Percentiles rank a stretch among this genome's conserved stretches.
phyloP scores from a whole-genome alignment of 2,113 vertebrate species.

The Aix galericulata region DNA sequence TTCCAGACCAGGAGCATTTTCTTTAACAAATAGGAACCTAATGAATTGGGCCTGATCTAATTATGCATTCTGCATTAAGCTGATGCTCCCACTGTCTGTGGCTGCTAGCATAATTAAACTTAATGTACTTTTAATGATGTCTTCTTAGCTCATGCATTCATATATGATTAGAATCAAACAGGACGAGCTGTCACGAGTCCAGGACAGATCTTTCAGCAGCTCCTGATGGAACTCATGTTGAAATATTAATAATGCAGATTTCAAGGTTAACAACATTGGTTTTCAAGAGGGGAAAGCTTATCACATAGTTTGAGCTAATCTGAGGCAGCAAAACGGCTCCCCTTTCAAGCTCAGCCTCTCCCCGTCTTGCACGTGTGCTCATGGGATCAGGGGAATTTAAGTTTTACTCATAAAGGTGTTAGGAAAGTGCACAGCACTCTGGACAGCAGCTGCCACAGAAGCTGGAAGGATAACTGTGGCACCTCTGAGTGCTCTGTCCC shows the following conservation, averaged over 20 bases:
- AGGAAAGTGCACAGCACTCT: background rate
- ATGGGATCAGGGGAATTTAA: background rate
- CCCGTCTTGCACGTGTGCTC: background rate
- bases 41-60: constrained; percentile 76
- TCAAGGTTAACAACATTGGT: constrained; percentile 54
- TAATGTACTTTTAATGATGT: constrained; percentile 84
- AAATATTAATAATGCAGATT: constrained; percentile 66
- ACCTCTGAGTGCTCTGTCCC: background rate
- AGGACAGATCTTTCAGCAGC: constrained; percentile 20
- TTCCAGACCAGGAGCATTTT: constrained; percentile 62
- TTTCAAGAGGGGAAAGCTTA: constrained; percentile 45
- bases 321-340: constrained; percentile 46
- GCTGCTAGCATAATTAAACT: constrained; percentile 80
- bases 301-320: constrained; percentile 54
- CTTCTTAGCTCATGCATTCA: constrained; percentile 77
- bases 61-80: constrained; percentile 75
- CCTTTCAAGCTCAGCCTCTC: constrained; percentile 40
- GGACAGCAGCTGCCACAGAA: background rate
- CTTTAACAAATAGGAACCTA: constrained; percentile 77
- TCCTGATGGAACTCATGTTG: constrained; percentile 31
- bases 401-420: background rate
- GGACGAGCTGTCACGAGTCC: constrained; percentile 60
- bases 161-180: constrained; percentile 77
- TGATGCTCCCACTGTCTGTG: constrained; percentile 56
- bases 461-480: background rate